Evolutionary conservation across 1,140 invertebrate species (phyloP), one percentile per base, ranked within the genome.

Genomic region (Drosophila arawakana): DNA sequence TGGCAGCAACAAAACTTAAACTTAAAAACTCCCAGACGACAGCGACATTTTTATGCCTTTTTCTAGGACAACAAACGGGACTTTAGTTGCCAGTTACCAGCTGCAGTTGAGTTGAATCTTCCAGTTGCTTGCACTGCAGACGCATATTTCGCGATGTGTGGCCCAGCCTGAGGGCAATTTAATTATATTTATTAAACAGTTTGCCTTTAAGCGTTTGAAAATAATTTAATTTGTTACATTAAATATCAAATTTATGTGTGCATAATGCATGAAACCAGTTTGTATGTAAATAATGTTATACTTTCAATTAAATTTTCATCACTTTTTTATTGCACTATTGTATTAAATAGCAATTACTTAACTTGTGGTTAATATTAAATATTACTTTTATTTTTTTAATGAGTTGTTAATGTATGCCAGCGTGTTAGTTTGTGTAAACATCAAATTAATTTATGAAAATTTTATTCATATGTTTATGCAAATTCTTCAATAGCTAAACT

Each of bases 11-110:
- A 60, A 30, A 30, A 30, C 25, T 30, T 30, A 79, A 86, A 82
- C 82, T 86, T 82, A 74, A 82, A 80, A 86, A 83, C 59, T 83
- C 46, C 65, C 70, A 74, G 80, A 83, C 57, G 46, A 69, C 67
- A 77, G 13, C 70, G 52, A 69, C 69, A 79, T 76, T 73, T 84
- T 83, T 67, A 70, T 73, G 72, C 73, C 39, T 30, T 83, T 83
- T 49, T 57, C 35, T 46, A 55, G 13, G 43, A 46, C 70, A 58
- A 63, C 58, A 68, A 72, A 43, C 43, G n/a, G 30, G 34, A 47
- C 10, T 60, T 15, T 13, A 30, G 21, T 9, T 41, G 2, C 54
- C 11, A 9, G 34, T 9, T 41, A 3, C 54, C 11, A 15, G 34
- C 76, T 37, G 34, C 25, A 58, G 44, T 76, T 43, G 52, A 76